Evolutionary conservation across 2,888 invertebrate species (phyloP).

Genomic region (Lasioglossum zephyrum): DNA sequence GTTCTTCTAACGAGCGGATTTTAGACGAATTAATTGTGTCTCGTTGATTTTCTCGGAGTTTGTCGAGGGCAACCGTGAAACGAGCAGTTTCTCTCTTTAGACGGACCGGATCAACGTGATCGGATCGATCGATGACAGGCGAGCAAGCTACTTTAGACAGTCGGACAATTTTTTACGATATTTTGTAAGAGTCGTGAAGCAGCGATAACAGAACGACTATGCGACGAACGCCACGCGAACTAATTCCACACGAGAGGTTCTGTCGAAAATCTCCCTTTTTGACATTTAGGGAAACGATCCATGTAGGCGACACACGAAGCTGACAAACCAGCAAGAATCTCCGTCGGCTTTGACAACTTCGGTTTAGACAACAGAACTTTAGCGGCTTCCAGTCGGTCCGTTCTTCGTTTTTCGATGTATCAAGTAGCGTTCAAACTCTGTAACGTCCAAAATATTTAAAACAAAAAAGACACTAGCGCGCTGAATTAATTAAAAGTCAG

Average conservation of each 20-base stretch:
- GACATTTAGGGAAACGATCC: slow-evolving; percentile 28
- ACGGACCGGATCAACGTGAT: slow-evolving; percentile 6
- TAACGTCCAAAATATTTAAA: slow-evolving; percentile 42
- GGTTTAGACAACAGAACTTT: slow-evolving; percentile 41
- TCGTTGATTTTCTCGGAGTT: background rate
- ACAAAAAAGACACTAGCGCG: slow-evolving; percentile 35
- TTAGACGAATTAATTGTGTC: background rate
- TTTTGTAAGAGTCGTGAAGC: slow-evolving; percentile 65
- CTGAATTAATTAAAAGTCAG: slow-evolving; percentile 28
- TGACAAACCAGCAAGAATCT: slow-evolving; percentile 23
- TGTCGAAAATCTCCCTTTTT: background rate
- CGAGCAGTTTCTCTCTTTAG: slow-evolving; percentile 21
- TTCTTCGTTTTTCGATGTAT: slow-evolving; percentile 54
- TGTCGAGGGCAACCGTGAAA: slow-evolving; percentile 12
- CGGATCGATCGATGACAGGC: slow-evolving; percentile 26
- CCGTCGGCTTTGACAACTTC: slow-evolving; percentile 42
- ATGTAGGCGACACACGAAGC: slow-evolving; percentile 20
- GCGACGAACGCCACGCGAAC: slow-evolving; percentile 17
- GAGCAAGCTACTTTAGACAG: background rate
- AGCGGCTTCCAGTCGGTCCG: slow-evolving; percentile 50
- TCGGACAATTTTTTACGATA: slow-evolving; percentile 66
- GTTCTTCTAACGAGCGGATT: background rate
- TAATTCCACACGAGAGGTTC: slow-evolving; percentile 8
- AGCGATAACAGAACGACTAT: slow-evolving; percentile 37
- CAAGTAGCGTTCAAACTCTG: slow-evolving; percentile 45